Base-by-base conservation (phyloP, 2,797 vertebrate species). In the Melanotaenia boesemani region DNA sequence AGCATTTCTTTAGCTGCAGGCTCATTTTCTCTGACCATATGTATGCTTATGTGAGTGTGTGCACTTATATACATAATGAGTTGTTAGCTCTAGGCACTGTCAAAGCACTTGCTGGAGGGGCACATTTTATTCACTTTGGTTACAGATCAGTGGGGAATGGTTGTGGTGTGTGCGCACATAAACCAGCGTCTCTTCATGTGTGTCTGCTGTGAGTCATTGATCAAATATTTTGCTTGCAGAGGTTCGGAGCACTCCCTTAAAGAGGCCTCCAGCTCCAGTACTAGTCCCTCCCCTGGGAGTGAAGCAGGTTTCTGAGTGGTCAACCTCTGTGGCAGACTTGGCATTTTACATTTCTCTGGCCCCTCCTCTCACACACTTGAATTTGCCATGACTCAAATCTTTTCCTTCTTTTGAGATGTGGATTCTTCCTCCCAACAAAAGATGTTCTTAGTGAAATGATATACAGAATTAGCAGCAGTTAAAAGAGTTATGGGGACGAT, bases 161-260 rank as follows among this genome's bases (percentile, higher is more conserved):
- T 48, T 32, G 54, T 15, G 12, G 28, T 5, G 67, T 63, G 71
- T 60, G 41, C 24, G 1, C 59, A 62, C 30, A 39, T 56, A 59
- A 60, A 44, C 37, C 39, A 7, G 55, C 37, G 56, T 48, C 60
- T 76, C 57, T 75, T 72, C 61, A 63, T 82, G 85, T 79, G 85
- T 74, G 89, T 82, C 67, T 81, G 76, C 76, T 83, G 87, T 95
- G 95, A 95, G 87, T 95, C 94, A 95, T 89, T 92, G 90, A 95
- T 95, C 83, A 95, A 94, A 92, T 93, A 95, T 95, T 94, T 94
- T 86, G 82, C 92, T 92, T 86, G 85, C 90, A 80, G 84, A 89
- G 88, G 91, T 89, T 88, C 80, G n/a, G 83, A 82, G 85, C 84
- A 77, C 89, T 90, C 92, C 90, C 90, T 90, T 65, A 72, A 81